These are phyloP conservation scores for Ranitomeya imitator DNA, from an alignment of 2,113 vertebrate genomes.

Conservation along the genomic window DNA sequence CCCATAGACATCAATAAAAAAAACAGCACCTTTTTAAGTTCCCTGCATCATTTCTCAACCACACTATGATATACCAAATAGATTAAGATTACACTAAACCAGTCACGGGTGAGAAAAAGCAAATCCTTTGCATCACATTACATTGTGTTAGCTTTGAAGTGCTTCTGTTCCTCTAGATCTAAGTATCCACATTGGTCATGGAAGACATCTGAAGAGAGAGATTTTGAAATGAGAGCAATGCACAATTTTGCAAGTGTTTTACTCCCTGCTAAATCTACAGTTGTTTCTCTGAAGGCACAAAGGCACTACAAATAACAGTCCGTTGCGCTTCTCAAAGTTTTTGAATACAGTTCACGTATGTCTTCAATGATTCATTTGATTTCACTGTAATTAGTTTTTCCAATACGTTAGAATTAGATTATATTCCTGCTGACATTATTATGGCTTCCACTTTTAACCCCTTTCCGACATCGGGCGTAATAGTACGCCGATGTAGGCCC, in stretches of 20 bases:
- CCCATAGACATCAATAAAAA: not conserved
- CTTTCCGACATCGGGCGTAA: too few relatives aligned
- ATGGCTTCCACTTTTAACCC: not conserved
- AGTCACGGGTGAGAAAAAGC: not conserved
- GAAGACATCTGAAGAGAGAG: not conserved
- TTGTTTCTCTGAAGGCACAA: not conserved
- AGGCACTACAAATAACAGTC: not conserved
- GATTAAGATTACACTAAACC: not conserved
- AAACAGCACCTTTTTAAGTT: not conserved
- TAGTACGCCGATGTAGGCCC: too few relatives aligned
- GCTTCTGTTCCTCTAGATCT: not conserved
- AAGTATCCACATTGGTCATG: not conserved
- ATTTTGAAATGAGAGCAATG: conserved; percentile 6
- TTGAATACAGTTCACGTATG: not conserved
- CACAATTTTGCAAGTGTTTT: not conserved
- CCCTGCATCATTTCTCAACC: not conserved
- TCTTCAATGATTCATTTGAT: not conserved
- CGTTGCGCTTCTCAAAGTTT: not conserved
- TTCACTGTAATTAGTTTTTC: not conserved
- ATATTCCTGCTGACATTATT: too few relatives aligned
- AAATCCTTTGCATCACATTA: not conserved
- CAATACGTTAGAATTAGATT: too few relatives aligned
- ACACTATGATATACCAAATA: not conserved
- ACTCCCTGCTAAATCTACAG: not conserved
- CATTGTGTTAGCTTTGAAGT: not conserved